Conservation (phyloP, 2,113 vertebrate species). For the Microcebus tavaratra region DNA sequence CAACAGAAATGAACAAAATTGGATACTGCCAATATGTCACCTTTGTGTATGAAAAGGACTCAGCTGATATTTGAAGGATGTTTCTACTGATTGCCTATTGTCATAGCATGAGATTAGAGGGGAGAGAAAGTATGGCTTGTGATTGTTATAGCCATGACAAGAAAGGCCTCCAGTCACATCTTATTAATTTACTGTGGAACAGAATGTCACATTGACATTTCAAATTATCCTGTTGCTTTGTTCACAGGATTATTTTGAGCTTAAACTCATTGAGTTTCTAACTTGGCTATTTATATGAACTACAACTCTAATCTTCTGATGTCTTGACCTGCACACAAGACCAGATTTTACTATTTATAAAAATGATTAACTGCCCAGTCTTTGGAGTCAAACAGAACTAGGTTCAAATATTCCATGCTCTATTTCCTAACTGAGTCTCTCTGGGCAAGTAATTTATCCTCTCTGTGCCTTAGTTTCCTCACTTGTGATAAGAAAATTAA, state of each 20-base stretch:
- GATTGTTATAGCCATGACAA: conserved; percentile 81
- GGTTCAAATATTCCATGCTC: not conserved
- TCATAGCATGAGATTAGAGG: conserved; percentile 76
- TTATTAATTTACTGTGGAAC: conserved; percentile 84
- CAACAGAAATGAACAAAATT: conserved; percentile 75
- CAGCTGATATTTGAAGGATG: conserved; percentile 79
- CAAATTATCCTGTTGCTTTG: conserved; percentile 83
- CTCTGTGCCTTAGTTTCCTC: conserved; percentile 3
- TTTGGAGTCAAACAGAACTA: not conserved
- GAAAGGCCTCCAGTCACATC: conserved; percentile 84
- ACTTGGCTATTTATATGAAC: conserved; percentile 77
- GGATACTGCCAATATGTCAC: conserved; percentile 76
- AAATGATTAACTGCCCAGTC: conserved; percentile 53
- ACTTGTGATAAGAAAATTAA: conserved; percentile 23
- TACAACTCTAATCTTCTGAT: conserved; percentile 64
- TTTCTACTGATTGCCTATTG: conserved; percentile 82
- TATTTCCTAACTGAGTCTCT: not conserved
- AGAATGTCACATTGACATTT: conserved; percentile 89
- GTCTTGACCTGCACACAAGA: conserved; percentile 34
- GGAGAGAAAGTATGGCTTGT: conserved; percentile 66
- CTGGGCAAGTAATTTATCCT: conserved; percentile 15
- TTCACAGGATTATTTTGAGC: conserved; percentile 81
- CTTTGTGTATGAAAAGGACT: conserved; percentile 68
- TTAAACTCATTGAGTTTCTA: conserved; percentile 76
- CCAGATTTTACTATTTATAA: conserved; percentile 69